Conservation (phyloP, 2,888 invertebrate genomes). For the Synergus japonicus region DNA sequence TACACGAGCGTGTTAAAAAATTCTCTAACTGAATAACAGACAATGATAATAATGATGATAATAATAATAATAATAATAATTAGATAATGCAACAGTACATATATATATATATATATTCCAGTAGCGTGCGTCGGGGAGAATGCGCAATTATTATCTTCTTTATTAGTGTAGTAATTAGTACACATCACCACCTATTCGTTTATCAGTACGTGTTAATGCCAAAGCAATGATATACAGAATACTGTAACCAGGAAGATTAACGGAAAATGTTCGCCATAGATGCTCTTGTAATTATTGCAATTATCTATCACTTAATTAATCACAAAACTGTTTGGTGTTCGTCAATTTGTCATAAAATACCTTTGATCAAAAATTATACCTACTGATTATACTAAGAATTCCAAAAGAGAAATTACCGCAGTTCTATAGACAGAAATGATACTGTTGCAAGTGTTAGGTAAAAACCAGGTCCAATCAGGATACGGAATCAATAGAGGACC, state of each 20-base stretch:
- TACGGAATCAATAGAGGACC: constrained; percentile 73
- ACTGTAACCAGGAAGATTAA: neutral
- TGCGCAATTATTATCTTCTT: neutral
- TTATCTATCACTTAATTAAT: constrained; percentile 4
- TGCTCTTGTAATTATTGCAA: neutral
- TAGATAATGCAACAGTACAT: neutral
- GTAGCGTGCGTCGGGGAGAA: neutral
- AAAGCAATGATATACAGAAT: neutral
- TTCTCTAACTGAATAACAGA: neutral
- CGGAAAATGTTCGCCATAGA: neutral
- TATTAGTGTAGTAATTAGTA: constrained; percentile 26
- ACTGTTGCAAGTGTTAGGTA: constrained; percentile 66
- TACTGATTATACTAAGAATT: neutral
- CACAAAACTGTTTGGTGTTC: neutral
- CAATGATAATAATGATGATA: too few relatives aligned
- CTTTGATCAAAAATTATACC: too few relatives aligned
- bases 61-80: too few relatives aligned
- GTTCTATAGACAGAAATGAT: constrained; percentile 74
- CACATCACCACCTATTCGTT: constrained; percentile 16
- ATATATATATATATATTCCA: neutral
- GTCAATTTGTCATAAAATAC: too few relatives aligned
- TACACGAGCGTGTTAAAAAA: neutral
- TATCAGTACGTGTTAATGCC: neutral
- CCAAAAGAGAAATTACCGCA: constrained; percentile 69
- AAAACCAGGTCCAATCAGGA: constrained; percentile 74